These are phyloP conservation scores for Porites cylindrica DNA, from an alignment of 92 coral and sea anemone species.

Conservation along the genomic window DNA sequence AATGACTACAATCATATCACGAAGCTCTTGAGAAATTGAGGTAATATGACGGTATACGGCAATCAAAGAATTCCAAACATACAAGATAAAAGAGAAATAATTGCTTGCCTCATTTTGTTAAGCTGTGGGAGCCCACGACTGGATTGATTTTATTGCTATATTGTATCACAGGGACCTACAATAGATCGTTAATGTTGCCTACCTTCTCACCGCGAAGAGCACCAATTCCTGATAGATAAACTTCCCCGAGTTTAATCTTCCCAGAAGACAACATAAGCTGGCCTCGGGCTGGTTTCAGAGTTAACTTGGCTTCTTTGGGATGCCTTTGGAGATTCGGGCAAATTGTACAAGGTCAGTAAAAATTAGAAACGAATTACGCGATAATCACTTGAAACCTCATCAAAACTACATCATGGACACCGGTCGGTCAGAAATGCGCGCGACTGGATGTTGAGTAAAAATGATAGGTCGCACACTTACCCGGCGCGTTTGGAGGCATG, in stretches of 20 bases:
- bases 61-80: constrained; percentile 23
- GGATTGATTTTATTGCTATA: background rate
- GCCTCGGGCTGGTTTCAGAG: constrained; percentile 62
- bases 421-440: background rate
- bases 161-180: background rate
- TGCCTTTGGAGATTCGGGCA: constrained; percentile 29
- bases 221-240: constrained; percentile 71
- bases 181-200: constrained; percentile 10
- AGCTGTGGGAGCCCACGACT: constrained; percentile 7
- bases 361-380: constrained; percentile 44
- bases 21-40: constrained; percentile 33
- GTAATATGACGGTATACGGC: constrained; percentile 27
- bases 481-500: constrained; percentile 42
- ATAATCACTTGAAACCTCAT: constrained; percentile 40
- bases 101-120: background rate
- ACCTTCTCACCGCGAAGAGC: constrained; percentile 82
- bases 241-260: constrained; percentile 78
- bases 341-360: constrained; percentile 30
- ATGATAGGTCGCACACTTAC: constrained; percentile 16
- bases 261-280: constrained; percentile 62
- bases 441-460: background rate
- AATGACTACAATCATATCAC: constrained; percentile 63
- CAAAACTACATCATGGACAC: constrained; percentile 26
- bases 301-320: constrained; percentile 61
- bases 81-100: constrained; percentile 32